Base-by-base conservation (phyloP, 2,888 invertebrate genomes). In the Latrodectus elegans region DNA sequence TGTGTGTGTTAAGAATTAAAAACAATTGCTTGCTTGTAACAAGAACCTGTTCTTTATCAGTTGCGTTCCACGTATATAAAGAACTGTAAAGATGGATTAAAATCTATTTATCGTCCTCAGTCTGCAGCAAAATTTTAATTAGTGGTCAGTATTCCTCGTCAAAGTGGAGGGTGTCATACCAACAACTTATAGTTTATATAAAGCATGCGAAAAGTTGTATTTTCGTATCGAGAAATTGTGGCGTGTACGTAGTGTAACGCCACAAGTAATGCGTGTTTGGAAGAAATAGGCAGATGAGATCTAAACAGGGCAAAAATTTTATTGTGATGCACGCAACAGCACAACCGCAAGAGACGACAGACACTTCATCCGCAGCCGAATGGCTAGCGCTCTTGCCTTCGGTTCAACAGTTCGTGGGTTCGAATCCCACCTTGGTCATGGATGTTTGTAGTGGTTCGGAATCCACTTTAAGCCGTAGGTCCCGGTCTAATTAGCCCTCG, bases 171-270 rank as follows among this genome's bases (percentile, higher is more conserved):
- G 60, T 55, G 55, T 15, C 60, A n/a, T 67, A 67, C 17, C 9
- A 67, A 6, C 67, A 67, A 67, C 17, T 67, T 4, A 67, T 17
- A 67, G 67, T 67, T 67, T 12, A n/a, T 17, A 12, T 4, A 12
- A 67, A n/a, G 67, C n/a, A 67, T 67, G 67, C 3, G n/a, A 8
- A n/a, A 67, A n/a, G 2, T 2, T 22, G 15, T 8, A 67, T 22
- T 67, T 67, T n/a, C 67, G 67, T 67, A 67, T 67, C 67, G 67
- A 67, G 67, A n/a, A 12, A 67, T 67, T n/a, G 10, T 6, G 11
- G n/a, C 9, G 15, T n/a, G 4, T n/a, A 67, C 12, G 67, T n/a
- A 17, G 17, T 22, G 67, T 67, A n/a, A 67, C 4, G 67, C 67
- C 9, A 8, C 67, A 17, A 67, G 6, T 8, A 10, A 6, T 11